phyloP scores from a whole-genome alignment of 2,888 invertebrate genomes.

The Stratiomys singularior region DNA sequence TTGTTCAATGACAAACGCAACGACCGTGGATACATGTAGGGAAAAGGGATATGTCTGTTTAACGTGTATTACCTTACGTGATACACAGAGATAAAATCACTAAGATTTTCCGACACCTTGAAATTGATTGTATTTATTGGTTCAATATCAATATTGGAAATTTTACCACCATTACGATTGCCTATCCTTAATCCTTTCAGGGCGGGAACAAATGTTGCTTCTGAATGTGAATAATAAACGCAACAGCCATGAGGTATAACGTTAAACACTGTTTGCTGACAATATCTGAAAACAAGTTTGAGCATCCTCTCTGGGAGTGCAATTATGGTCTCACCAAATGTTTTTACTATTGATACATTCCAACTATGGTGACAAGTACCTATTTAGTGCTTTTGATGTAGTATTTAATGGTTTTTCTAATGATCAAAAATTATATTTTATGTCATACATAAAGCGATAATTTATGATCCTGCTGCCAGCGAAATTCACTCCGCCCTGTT shows the following conservation, averaged over 20 bases:
- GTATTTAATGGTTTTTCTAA: neutral
- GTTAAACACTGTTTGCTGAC: no score
- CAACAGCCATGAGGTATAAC: no score
- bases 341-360: no score
- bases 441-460: neutral
- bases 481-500: neutral
- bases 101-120: slow-evolving; percentile 5
- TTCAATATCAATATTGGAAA: neutral
- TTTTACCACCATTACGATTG: neutral
- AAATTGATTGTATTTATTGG: slow-evolving; percentile 9
- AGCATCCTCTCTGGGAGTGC: no score
- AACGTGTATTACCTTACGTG: slow-evolving; percentile 10
- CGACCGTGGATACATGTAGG: neutral
- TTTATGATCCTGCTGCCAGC: neutral
- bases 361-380: no score
- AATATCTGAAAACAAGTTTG: no score
- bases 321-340: no score
- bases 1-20: neutral
- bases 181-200: neutral
- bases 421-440: neutral
- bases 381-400: no score
- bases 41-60: neutral
- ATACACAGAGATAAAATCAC: slow-evolving; percentile 18
- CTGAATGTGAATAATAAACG: no score
- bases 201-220: neutral